Conservation (phyloP, 2,888 invertebrate species). For the Amaurobius ferox region DNA sequence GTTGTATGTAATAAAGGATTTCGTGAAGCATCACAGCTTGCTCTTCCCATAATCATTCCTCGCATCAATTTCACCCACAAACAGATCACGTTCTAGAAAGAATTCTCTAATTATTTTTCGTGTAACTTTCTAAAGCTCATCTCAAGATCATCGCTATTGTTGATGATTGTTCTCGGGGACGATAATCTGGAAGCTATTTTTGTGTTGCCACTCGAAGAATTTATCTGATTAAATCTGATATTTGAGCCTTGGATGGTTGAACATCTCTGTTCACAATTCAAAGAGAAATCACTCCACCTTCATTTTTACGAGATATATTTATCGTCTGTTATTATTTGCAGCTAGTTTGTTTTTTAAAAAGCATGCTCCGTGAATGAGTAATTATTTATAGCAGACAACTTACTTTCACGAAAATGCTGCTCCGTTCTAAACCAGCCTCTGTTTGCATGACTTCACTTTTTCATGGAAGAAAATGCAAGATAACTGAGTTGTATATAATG, state of each 20-base stretch:
- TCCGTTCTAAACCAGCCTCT: neutral
- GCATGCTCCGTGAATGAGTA: neutral
- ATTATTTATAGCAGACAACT: neutral
- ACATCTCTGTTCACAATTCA: neutral
- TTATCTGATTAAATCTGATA: neutral
- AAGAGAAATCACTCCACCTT: neutral
- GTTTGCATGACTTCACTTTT: neutral
- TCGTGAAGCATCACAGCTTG: conserved; percentile 14
- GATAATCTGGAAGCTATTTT: neutral
- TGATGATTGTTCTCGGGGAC: conserved; percentile 23
- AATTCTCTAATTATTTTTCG: conserved; percentile 44
- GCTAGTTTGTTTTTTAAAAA: neutral
- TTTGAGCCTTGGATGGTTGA: neutral
- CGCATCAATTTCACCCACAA: conserved; percentile 7
- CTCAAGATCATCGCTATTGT: conserved; percentile 30
- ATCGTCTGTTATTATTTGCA: neutral
- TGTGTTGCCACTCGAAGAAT: neutral
- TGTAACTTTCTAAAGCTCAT: neutral
- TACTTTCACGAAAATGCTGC: neutral
- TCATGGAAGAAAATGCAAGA: neutral
- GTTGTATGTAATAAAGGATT: conserved; percentile 19
- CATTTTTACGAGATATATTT: neutral
- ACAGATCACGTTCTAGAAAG: conserved; percentile 41
- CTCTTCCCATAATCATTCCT: neutral
- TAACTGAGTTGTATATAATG: neutral